phyloP scores from a whole-genome alignment of 2,113 vertebrate genomes.

The Rhinoderma darwinii region DNA sequence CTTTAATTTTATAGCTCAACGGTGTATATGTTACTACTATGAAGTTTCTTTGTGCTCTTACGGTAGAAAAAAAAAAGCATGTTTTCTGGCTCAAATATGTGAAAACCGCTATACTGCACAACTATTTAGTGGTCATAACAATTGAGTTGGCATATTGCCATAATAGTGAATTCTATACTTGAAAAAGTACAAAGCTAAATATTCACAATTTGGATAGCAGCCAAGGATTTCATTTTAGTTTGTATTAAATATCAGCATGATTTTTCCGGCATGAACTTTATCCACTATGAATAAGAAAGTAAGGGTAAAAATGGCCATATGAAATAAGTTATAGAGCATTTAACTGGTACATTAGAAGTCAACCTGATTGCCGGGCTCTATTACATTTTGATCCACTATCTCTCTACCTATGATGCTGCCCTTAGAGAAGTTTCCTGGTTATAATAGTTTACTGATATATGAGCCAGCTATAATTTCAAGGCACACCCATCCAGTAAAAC shows the following conservation, averaged over 20 bases:
- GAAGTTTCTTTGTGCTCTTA: too few species aligned
- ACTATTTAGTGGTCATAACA: background rate
- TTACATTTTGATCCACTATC: background rate
- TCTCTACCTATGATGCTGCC: background rate
- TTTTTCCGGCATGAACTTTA: background rate
- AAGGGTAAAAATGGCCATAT: background rate
- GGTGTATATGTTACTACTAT: too few species aligned
- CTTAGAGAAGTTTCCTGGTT: background rate
- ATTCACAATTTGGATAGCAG: background rate
- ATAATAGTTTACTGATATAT: background rate
- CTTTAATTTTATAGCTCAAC: too few species aligned
- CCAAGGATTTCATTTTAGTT: background rate
- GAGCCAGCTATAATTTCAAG: constrained; percentile 6
- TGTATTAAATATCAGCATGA: background rate
- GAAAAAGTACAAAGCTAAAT: background rate
- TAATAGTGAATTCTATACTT: background rate
- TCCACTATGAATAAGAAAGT: background rate
- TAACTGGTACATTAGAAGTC: background rate
- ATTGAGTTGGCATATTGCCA: background rate
- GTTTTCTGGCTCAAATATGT: too few species aligned
- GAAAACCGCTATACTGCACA: background rate
- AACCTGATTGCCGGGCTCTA: background rate
- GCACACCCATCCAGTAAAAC: background rate
- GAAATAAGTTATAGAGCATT: background rate
- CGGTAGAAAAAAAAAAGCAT: too few species aligned